Evolutionary conservation across 2,797 vertebrate genomes (phyloP).

Genomic region (Rhinophrynus dorsalis): DNA sequence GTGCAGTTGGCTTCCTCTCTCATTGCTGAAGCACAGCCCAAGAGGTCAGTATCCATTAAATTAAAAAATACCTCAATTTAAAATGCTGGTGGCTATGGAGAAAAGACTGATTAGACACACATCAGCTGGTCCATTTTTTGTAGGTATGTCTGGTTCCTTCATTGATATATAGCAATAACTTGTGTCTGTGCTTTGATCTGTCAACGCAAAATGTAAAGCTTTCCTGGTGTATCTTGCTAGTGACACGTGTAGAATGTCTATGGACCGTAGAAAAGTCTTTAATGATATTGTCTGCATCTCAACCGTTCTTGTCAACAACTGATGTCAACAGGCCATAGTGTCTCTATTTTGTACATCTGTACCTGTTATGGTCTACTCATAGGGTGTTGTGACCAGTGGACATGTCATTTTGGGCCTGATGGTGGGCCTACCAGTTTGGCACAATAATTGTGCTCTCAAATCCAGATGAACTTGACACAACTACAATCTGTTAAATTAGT

Average conservation of each 20-base stretch:
- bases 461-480: not conserved
- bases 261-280: not conserved
- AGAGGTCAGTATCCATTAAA: not conserved
- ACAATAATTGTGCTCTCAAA: not conserved
- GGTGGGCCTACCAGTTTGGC: not conserved
- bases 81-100: constrained; percentile 55
- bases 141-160: constrained; percentile 50
- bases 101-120: constrained; percentile 44
- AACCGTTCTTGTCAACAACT: not conserved
- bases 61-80: constrained; percentile 41
- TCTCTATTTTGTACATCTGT: not conserved
- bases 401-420: not conserved
- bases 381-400: constrained; percentile 1
- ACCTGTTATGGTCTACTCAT: not conserved
- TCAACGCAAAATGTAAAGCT: constrained; percentile 45
- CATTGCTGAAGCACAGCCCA: no score
- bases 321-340: not conserved
- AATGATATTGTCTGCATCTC: not conserved
- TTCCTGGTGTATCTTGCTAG: constrained; percentile 22
- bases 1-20: no score
- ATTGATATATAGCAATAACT: constrained; percentile 75
- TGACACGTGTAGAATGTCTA: constrained; percentile 1
- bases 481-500: not conserved
- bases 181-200: constrained; percentile 55
- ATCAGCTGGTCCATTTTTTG: constrained; percentile 54